Evolutionary conservation across 2,797 vertebrate species (phyloP).

Genomic region (Pipistrellus kuhlii): DNA sequence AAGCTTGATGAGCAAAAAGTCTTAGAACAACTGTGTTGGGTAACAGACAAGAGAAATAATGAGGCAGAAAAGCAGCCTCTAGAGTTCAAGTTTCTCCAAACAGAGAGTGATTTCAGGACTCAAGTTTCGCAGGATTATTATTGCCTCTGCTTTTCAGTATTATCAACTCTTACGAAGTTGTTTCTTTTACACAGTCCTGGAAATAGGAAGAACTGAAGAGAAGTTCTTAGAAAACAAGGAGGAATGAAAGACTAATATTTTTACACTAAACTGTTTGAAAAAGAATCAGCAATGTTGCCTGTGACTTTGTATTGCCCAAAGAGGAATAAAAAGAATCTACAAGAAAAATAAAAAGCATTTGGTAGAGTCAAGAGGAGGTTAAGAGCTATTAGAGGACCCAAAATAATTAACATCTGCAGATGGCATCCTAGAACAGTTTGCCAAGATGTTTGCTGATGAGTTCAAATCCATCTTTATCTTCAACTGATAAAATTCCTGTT

Average conservation of each 20-base stretch:
- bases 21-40: not conserved
- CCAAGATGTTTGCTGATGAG: not conserved
- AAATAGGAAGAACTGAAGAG: constrained; percentile 40
- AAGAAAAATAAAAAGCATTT: not conserved
- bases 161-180: constrained; percentile 21
- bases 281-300: constrained; percentile 2
- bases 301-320: not conserved
- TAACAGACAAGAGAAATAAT: constrained; percentile 33
- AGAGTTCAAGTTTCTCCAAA: constrained; percentile 19
- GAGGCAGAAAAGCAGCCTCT: constrained; percentile 10
- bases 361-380: not conserved
- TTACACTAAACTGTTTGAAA: constrained; percentile 33
- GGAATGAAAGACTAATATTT: constrained; percentile 28
- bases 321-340: constrained; percentile 18
- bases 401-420: constrained; percentile 36
- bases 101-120: constrained; percentile 22
- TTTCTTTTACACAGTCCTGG: constrained; percentile 23
- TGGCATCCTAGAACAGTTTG: constrained; percentile 5
- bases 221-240: constrained; percentile 27
- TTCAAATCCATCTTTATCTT: not conserved
- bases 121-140: not conserved
- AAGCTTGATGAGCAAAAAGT: constrained; percentile 53
- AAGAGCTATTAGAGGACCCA: constrained; percentile 16
- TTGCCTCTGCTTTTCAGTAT: constrained; percentile 27
- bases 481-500: not conserved